phyloP scores from a whole-genome alignment of 2,888 invertebrate species.

The Stenichneumon culpator region DNA sequence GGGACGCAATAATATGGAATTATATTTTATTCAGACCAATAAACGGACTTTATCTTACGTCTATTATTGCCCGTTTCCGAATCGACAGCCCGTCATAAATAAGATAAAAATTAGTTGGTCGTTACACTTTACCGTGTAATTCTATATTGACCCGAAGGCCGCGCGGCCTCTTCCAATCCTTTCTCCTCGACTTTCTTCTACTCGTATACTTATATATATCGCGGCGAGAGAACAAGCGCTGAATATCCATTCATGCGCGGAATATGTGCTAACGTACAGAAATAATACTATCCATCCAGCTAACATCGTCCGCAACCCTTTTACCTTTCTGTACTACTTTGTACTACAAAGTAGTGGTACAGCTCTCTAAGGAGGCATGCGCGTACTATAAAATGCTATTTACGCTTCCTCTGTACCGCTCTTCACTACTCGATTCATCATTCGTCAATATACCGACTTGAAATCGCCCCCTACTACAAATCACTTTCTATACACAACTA shows the following conservation, averaged over 20 bases:
- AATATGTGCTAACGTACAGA: constrained; percentile 54
- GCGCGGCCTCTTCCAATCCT: constrained; percentile 32
- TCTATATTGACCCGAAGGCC: constrained; percentile 19
- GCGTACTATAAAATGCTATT: not conserved
- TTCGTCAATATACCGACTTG: not conserved
- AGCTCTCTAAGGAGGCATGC: not conserved
- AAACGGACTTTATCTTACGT: not conserved
- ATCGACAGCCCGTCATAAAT: not conserved
- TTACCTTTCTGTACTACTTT: constrained; percentile 22
- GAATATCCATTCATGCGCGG: constrained; percentile 66
- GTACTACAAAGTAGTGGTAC: constrained; percentile 1
- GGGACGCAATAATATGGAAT: not conserved
- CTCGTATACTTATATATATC: constrained; percentile 44
- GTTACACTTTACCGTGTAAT: constrained; percentile 7
- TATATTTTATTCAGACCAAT: not conserved
- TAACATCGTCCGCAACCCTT: constrained; percentile 27
- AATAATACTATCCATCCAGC: constrained; percentile 58
- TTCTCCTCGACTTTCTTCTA: constrained; percentile 44
- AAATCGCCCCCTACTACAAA: not conserved
- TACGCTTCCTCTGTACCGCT: not conserved
- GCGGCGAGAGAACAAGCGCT: constrained; percentile 57
- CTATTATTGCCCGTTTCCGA: not conserved
- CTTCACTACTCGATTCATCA: not conserved
- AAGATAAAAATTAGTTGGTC: not conserved
- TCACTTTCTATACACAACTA: not conserved